Evolutionary conservation across 1,140 invertebrate species (phyloP).

Genomic region (Lordiphosa mommai): DNA sequence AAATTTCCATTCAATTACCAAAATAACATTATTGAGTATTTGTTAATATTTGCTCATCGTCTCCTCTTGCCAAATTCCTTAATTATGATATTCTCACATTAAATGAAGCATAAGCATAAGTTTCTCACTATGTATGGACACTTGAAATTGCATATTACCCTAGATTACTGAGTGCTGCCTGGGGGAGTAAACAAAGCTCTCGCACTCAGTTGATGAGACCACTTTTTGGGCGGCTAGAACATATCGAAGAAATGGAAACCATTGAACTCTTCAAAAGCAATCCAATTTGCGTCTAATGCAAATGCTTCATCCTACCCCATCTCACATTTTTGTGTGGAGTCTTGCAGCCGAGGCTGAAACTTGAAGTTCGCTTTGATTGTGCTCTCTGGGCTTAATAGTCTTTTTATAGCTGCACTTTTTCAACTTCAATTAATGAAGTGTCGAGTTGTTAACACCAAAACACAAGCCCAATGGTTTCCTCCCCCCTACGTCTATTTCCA

Average conservation of each 20-base stretch:
- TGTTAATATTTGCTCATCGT: conserved; percentile 29
- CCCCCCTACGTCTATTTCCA: conserved; percentile 54
- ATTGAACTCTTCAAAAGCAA: conserved; percentile 69
- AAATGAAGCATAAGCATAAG: conserved; percentile 5
- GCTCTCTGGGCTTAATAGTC: conserved; percentile 52
- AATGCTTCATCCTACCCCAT: background rate
- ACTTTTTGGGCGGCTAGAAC: background rate
- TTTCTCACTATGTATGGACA: conserved; percentile 2
- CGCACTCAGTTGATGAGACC: conserved; percentile 31
- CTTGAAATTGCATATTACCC: conserved; percentile 36
- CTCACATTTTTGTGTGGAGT: conserved; percentile 13
- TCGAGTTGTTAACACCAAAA: conserved; percentile 75
- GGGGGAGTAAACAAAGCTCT: conserved; percentile 44
- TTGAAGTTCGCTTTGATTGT: conserved; percentile 52
- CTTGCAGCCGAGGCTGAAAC: conserved; percentile 27
- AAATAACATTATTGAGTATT: conserved; percentile 29
- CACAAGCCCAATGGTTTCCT: conserved; percentile 31
- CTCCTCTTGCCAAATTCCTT: conserved; percentile 48
- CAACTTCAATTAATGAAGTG: conserved; percentile 76
- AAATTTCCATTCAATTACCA: background rate
- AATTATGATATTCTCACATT: conserved; percentile 62
- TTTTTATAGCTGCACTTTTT: conserved; percentile 74
- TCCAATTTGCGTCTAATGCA: conserved; percentile 64
- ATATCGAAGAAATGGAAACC: conserved; percentile 20
- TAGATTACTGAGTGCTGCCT: conserved; percentile 8